Evolutionary conservation across 2,888 invertebrate species (phyloP).

Genomic region (Lumbricus terrestris): DNA sequence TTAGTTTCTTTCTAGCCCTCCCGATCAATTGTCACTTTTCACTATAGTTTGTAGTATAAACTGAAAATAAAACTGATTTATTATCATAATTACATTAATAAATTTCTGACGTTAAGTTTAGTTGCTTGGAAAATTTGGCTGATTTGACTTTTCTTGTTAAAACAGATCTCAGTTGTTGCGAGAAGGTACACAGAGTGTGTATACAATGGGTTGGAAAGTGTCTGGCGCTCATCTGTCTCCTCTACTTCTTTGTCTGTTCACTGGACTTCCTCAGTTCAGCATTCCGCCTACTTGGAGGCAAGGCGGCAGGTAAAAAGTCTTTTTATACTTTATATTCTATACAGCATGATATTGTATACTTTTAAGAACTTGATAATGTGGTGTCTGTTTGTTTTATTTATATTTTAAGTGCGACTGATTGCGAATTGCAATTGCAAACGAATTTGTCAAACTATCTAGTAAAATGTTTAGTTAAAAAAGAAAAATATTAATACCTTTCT

Average conservation of each 20-base stretch:
- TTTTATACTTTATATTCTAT: neutral
- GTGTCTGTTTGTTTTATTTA: neutral
- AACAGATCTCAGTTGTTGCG: neutral
- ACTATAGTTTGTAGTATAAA: too few species aligned
- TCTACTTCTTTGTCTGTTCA: slow-evolving; percentile 41
- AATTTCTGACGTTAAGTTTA: neutral
- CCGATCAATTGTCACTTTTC: too few species aligned
- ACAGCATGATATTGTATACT: neutral
- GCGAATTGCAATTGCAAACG: neutral
- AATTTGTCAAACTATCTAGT: neutral
- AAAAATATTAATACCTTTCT: too few species aligned
- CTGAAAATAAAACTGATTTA: too few species aligned
- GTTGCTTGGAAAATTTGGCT: neutral
- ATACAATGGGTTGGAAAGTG: slow-evolving; percentile 38
- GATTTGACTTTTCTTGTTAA: neutral
- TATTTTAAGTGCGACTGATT: too few species aligned
- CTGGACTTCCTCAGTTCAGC: slow-evolving; percentile 38
- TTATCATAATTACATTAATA: neutral
- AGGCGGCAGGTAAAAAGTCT: slow-evolving; percentile 24
- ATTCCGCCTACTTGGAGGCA: slow-evolving; percentile 40
- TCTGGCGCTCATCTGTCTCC: slow-evolving; percentile 33
- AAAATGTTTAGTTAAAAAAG: neutral
- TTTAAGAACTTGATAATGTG: neutral
- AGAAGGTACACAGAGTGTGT: slow-evolving; percentile 6
- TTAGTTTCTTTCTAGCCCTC: neutral